These are phyloP conservation scores for Kradibia gibbosae DNA, from an alignment of 1,140 invertebrate species.

Conservation along the genomic window DNA sequence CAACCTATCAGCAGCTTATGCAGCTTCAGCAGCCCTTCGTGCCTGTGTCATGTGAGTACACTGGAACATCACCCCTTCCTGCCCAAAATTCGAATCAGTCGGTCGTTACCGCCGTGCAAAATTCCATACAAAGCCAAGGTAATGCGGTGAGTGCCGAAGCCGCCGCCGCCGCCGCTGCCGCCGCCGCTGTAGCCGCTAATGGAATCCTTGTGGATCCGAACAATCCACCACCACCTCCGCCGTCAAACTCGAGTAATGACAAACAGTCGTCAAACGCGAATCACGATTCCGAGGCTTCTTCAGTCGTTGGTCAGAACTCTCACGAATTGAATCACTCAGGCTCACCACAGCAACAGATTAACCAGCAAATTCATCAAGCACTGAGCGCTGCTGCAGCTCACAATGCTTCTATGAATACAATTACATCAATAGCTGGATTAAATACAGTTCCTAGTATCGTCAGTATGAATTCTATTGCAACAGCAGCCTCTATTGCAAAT, in stretches of 20 bases:
- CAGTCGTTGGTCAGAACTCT: slow-evolving; percentile 66
- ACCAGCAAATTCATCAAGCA: slow-evolving; percentile 58
- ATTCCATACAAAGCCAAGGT: slow-evolving; percentile 64
- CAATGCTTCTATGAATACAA: slow-evolving; percentile 58
- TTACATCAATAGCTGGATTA: slow-evolving; percentile 63
- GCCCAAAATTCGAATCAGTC: slow-evolving; percentile 72
- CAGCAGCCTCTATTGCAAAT: slow-evolving; percentile 59
- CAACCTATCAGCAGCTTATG: slow-evolving; percentile 96
- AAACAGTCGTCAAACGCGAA: slow-evolving; percentile 33
- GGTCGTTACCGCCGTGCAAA: slow-evolving; percentile 68
- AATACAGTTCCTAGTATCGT: slow-evolving; percentile 63
- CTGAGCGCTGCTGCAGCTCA: slow-evolving; percentile 52
- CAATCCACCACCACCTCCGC: slow-evolving; percentile 70
- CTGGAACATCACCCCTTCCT: slow-evolving; percentile 79
- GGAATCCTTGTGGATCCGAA: slow-evolving; percentile 75
- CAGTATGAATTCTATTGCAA: slow-evolving; percentile 60
- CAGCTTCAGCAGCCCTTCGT: slow-evolving; percentile 94
- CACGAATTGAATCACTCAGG: slow-evolving; percentile 71
- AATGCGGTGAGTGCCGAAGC: slow-evolving; percentile 59
- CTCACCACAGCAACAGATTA: slow-evolving; percentile 55
- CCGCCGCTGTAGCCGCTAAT: slow-evolving; percentile 66
- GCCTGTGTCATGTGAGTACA: slow-evolving; percentile 94
- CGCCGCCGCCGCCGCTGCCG: slow-evolving; percentile 62
- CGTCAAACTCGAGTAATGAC: slow-evolving; percentile 50
- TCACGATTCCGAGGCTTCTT: slow-evolving; percentile 56